Conservation (phyloP, 2,888 invertebrate genomes). For the Arge pagana region DNA sequence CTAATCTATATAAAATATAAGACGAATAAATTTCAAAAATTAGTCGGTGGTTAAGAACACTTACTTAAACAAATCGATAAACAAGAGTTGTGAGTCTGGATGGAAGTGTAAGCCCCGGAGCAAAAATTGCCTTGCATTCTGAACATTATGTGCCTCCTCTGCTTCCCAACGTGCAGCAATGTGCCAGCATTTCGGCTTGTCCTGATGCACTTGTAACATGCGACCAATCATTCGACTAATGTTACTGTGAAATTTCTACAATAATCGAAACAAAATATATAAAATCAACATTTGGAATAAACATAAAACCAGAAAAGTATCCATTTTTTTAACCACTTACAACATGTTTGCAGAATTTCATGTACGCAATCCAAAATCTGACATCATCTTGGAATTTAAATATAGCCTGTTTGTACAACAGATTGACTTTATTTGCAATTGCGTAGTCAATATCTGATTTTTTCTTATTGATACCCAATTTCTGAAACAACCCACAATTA, state of each 20-base stretch:
- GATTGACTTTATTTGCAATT: constrained; percentile 73
- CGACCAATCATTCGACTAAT: constrained; percentile 54
- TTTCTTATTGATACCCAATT: constrained; percentile 64
- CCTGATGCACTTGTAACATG: constrained; percentile 69
- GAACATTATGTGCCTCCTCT: constrained; percentile 69
- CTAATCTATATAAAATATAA: constrained; percentile 35
- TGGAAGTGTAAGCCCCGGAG: constrained; percentile 78
- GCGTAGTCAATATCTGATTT: constrained; percentile 70
- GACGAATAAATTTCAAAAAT: neutral
- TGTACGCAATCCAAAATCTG: constrained; percentile 76
- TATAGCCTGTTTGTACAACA: constrained; percentile 73
- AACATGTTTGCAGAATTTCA: constrained; percentile 77
- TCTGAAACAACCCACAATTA: constrained; percentile 41
- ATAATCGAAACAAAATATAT: constrained; percentile 23
- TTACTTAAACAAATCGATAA: constrained; percentile 70
- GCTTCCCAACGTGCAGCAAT: constrained; percentile 80
- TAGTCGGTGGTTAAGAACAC: constrained; percentile 33
- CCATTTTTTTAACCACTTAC: constrained; percentile 49
- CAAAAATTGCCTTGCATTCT: constrained; percentile 72
- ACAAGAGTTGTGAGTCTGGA: constrained; percentile 69
- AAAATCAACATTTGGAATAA: constrained; percentile 19
- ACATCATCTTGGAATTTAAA: constrained; percentile 73
- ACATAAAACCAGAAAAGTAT: neutral
- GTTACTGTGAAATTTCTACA: constrained; percentile 48
- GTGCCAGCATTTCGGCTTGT: constrained; percentile 77